Evolutionary conservation across 2,888 invertebrate species (phyloP).

Genomic region (Steromphala cineraria): DNA sequence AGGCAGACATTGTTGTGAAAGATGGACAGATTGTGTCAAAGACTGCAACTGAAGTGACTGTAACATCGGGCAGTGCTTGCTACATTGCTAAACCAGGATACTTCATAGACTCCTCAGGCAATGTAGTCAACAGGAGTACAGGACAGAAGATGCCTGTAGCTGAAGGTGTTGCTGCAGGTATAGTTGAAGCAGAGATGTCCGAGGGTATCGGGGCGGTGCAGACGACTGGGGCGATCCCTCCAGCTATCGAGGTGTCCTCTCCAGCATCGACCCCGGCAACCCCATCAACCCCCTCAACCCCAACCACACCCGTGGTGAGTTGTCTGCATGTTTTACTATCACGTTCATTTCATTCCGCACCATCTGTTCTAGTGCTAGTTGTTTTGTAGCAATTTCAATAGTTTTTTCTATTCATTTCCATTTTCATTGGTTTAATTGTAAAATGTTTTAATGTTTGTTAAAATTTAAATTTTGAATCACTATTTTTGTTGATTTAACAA

Average conservation of each 20-base stretch:
- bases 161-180: slow-evolving; percentile 85
- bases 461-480: too few relatives aligned
- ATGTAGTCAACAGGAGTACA: slow-evolving; percentile 88
- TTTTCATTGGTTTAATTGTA: background rate
- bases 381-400: background rate
- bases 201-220: slow-evolving; percentile 32
- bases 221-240: slow-evolving; percentile 20
- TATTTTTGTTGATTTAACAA: too few relatives aligned
- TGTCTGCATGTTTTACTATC: slow-evolving; percentile 10
- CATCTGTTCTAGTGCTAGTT: background rate
- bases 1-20: slow-evolving; percentile 41
- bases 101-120: slow-evolving; percentile 79
- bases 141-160: slow-evolving; percentile 86
- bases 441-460: background rate
- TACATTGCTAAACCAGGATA: slow-evolving; percentile 63
- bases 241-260: background rate
- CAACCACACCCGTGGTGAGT: slow-evolving; percentile 13
- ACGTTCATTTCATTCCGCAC: background rate
- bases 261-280: background rate
- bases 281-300: background rate
- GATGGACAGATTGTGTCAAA: slow-evolving; percentile 54
- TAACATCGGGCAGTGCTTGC: slow-evolving; percentile 51
- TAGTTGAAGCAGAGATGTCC: slow-evolving; percentile 82
- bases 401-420: background rate
- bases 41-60: slow-evolving; percentile 58